phyloP scores from a whole-genome alignment of 23 tunicate genomes.

The Botrylloides violaceus region DNA sequence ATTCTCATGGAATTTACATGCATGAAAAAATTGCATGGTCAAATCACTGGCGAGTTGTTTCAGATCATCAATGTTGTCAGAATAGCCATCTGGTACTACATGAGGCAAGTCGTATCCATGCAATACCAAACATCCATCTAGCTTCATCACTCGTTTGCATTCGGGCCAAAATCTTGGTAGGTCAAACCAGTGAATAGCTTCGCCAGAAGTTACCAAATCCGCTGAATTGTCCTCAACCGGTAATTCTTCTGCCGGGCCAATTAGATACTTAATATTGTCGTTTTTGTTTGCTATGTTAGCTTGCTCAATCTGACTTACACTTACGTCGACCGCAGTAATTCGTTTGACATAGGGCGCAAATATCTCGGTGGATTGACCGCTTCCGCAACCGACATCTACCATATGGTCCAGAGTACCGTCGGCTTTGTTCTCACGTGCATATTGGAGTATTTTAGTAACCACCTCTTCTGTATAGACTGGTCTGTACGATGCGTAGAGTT shows the following conservation, averaged over 20 bases:
- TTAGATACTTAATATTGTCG: slow-evolving; percentile 27
- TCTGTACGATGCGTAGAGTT: background rate
- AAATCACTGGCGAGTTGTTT: background rate
- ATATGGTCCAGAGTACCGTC: background rate
- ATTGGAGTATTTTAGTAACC: background rate
- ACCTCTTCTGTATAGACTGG: background rate
- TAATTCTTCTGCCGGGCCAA: slow-evolving; percentile 46
- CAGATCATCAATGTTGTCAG: background rate
- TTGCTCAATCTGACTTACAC: slow-evolving; percentile 21
- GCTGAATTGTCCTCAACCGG: slow-evolving; percentile 20
- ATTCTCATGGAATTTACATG: slow-evolving; percentile 4
- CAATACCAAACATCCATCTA: slow-evolving; percentile 47
- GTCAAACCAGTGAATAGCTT: slow-evolving; percentile 82
- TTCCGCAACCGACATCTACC: slow-evolving; percentile 34
- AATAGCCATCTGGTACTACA: background rate
- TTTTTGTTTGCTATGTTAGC: background rate
- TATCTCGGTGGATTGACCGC: slow-evolving; percentile 26
- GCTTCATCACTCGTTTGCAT: slow-evolving; percentile 52
- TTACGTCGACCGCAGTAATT: slow-evolving; percentile 12
- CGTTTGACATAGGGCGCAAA: slow-evolving; percentile 5
- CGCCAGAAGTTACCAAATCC: slow-evolving; percentile 53
- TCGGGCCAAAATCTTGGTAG: slow-evolving; percentile 42
- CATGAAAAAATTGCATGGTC: background rate
- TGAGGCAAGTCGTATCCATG: slow-evolving; percentile 57
- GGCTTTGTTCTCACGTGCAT: background rate